These are phyloP conservation scores for Mellivora capensis DNA, from an alignment of 2,113 vertebrate genomes.

Conservation along the genomic window DNA sequence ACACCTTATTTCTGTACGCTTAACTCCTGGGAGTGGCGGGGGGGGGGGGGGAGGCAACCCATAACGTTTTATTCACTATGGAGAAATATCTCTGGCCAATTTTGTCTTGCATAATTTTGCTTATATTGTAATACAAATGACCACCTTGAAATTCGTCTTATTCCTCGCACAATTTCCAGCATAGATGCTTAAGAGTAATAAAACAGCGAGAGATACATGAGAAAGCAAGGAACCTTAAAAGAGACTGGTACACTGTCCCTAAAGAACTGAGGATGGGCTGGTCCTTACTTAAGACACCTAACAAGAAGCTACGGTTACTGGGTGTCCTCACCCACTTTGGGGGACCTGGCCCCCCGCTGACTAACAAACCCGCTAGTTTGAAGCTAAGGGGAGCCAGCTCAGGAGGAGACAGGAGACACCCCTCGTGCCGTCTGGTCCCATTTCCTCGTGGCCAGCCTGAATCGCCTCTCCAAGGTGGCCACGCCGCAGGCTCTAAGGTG, in stretches of 20 bases:
- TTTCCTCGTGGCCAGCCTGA: not conserved
- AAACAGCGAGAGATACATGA: not conserved
- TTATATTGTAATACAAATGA: not conserved
- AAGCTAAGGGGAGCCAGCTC: not conserved
- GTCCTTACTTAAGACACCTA: not conserved
- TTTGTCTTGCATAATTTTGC: not conserved
- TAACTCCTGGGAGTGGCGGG: not conserved
- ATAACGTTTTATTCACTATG: not conserved
- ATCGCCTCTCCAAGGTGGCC: not conserved
- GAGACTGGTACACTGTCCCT: not conserved
- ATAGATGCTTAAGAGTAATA: not conserved
- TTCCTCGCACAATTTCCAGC: not conserved
- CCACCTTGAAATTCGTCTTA: not conserved
- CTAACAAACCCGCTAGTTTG: not conserved
- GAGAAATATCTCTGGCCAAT: not conserved
- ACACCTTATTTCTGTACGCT: not conserved
- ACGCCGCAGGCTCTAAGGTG: not conserved
- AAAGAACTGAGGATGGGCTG: not conserved
- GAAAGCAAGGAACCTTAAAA: not conserved
- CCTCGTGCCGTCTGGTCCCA: not conserved
- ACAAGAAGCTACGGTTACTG: not conserved
- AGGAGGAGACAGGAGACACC: not conserved
- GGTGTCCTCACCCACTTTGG: not conserved
- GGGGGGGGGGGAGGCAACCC: no score
- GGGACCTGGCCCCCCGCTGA: not conserved